These are phyloP conservation scores for Diglossa cyanea DNA, from an alignment of 2,797 vertebrate species.

Conservation along the genomic window DNA sequence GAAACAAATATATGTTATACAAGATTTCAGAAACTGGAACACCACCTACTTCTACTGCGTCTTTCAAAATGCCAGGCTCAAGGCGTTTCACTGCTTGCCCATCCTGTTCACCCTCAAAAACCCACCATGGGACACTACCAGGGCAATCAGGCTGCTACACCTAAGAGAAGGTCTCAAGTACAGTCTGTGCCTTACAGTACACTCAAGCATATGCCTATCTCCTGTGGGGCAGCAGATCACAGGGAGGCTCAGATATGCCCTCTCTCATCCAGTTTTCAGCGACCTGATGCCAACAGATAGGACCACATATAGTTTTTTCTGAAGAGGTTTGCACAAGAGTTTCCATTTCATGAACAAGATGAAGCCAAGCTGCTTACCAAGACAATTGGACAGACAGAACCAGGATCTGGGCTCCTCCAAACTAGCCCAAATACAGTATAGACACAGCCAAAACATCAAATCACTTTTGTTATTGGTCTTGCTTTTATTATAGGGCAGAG, in stretches of 20 bases:
- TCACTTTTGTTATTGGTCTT: not conserved
- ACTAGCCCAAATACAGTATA: not conserved
- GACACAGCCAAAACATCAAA: not conserved
- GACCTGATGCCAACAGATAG: not conserved
- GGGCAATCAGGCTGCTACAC: not conserved
- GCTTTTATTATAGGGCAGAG: not conserved
- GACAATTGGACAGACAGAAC: not conserved
- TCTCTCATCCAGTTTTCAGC: not conserved
- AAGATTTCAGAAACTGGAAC: not conserved
- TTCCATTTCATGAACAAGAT: not conserved
- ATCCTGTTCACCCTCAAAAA: not conserved
- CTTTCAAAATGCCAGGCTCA: not conserved
- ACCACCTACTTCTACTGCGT: not conserved
- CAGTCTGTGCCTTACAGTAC: not conserved
- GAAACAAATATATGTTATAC: not conserved
- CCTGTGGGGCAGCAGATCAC: not conserved
- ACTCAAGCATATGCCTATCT: not conserved
- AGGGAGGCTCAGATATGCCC: not conserved
- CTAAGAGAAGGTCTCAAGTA: not conserved
- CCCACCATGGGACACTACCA: not conserved
- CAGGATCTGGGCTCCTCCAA: not conserved
- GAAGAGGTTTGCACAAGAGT: not conserved
- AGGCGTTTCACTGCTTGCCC: not conserved
- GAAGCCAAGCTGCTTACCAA: not conserved
- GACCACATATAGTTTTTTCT: not conserved